These are phyloP conservation scores for Metaphire vulgaris DNA, from an alignment of 1,140 invertebrate species.

Conservation along the genomic window DNA sequence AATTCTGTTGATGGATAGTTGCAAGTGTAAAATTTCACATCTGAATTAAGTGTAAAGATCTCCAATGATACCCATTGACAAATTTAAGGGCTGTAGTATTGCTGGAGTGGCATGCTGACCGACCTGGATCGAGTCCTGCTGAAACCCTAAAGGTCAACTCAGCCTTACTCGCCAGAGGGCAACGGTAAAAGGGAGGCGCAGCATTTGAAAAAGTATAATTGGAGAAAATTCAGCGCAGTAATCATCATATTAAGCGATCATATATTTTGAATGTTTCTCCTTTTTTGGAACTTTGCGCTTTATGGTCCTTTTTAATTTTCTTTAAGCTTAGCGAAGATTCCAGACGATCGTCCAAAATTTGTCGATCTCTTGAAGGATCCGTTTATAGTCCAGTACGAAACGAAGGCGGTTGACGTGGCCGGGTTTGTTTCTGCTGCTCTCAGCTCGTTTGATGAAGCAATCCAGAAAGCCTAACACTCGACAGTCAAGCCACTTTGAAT, in stretches of 20 bases:
- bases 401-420: slow-evolving; percentile 69
- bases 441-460: slow-evolving; percentile 43
- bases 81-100: no score
- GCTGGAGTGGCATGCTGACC: no score
- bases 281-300: not conserved
- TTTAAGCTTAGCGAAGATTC: slow-evolving; percentile 81
- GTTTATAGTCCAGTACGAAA: slow-evolving; percentile 74
- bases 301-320: not conserved
- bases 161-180: no score
- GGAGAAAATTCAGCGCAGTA: not conserved
- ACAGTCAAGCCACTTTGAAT: no score
- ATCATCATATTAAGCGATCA: no score
- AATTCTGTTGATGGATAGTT: no score
- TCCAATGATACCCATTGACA: no score
- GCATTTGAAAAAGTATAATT: not conserved
- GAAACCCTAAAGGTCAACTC: no score
- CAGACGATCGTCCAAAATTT: slow-evolving; percentile 81
- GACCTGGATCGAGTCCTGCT: no score
- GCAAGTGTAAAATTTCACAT: no score
- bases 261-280: not conserved
- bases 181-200: not conserved
- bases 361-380: slow-evolving; percentile 75
- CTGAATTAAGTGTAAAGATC: no score
- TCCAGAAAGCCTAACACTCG: not conserved
- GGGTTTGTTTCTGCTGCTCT: slow-evolving; percentile 77